Evolutionary conservation across 2,888 invertebrate genomes (phyloP).

Genomic region (Tenthredo scrophulariae): DNA sequence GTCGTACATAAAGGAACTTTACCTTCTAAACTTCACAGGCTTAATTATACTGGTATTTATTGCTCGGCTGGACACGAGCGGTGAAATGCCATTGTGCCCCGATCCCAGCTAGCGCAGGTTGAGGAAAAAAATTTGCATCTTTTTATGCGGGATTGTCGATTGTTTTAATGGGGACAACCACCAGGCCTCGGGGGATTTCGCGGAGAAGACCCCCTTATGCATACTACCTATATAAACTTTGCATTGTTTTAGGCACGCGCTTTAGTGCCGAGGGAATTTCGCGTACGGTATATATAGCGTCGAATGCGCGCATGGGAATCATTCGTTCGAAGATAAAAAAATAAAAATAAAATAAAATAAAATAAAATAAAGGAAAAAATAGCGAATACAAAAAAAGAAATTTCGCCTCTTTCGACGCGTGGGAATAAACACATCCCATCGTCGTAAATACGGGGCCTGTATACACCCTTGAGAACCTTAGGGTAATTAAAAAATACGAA

Average conservation of each 20-base stretch:
- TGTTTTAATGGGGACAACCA: constrained; percentile 73
- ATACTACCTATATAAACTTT: constrained; percentile 69
- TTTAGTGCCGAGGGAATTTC: constrained; percentile 61
- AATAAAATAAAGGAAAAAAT: background rate
- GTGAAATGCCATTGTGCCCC: constrained; percentile 71
- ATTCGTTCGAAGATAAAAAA: background rate
- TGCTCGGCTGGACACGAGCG: constrained; percentile 67
- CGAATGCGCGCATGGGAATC: background rate
- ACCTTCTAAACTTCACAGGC: background rate
- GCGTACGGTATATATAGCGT: background rate
- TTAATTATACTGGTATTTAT: constrained; percentile 77
- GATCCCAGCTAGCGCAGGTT: background rate
- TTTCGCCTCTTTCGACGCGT: background rate
- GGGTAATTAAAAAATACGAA: background rate
- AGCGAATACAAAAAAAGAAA: background rate
- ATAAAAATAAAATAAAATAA: background rate
- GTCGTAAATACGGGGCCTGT: background rate
- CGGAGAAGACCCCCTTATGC: constrained; percentile 63
- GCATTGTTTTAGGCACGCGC: constrained; percentile 75
- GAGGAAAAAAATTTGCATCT: constrained; percentile 72
- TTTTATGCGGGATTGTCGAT: constrained; percentile 66
- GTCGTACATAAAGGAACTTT: background rate
- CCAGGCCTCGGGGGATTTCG: constrained; percentile 55
- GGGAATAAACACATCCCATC: constrained; percentile 3
- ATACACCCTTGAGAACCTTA: background rate